phyloP scores from a whole-genome alignment of 2,113 vertebrate genomes.

The Salvator merianae region DNA sequence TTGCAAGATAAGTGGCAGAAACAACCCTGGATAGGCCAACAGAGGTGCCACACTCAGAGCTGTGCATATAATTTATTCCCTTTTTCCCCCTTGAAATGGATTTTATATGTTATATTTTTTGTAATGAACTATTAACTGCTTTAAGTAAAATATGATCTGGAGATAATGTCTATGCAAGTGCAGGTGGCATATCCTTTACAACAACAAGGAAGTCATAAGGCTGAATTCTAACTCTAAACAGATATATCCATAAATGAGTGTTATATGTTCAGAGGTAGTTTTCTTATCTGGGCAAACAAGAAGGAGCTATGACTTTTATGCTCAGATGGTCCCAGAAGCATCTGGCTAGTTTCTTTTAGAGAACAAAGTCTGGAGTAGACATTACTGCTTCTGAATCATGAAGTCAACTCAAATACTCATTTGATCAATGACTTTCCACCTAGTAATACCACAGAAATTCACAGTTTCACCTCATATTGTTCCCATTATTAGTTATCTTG shows the following conservation, averaged over 20 bases:
- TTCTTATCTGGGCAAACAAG: neutral
- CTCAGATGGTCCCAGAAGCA: neutral
- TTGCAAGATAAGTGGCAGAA: too few species aligned
- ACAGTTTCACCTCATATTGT: constrained; percentile 46
- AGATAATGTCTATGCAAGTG: too few species aligned
- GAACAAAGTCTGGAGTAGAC: too few species aligned
- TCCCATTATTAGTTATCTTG: constrained; percentile 37
- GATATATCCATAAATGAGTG: neutral
- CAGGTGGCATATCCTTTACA: neutral
- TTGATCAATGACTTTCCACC: neutral
- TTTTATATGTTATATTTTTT: too few species aligned
- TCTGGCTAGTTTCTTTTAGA: neutral
- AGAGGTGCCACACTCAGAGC: too few species aligned
- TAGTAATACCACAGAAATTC: constrained; percentile 34
- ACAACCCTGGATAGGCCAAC: too few species aligned
- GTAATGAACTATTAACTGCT: too few species aligned
- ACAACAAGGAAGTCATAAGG: neutral
- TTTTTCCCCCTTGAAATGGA: too few species aligned
- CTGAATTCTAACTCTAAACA: neutral
- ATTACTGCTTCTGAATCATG: neutral
- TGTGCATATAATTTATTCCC: too few species aligned
- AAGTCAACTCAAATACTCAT: neutral
- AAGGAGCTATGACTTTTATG: neutral
- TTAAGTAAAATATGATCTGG: too few species aligned
- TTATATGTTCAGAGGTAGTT: neutral